Base-by-base conservation (phyloP, 2,888 invertebrate genomes). In the Seira sanloemensis region DNA sequence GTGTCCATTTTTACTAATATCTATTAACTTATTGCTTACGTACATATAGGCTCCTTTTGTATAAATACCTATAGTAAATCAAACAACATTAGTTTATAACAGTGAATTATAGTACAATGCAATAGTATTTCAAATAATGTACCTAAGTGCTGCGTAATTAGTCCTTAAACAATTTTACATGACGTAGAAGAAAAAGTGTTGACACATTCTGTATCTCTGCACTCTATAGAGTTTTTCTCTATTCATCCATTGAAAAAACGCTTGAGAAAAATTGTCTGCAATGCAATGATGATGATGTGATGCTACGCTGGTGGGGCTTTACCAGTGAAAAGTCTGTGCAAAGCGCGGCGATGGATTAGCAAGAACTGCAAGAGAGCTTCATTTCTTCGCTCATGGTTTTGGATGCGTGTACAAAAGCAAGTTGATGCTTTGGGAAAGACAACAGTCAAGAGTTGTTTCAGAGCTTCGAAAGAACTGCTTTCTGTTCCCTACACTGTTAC, bases 301-400 rank as follows among this genome's bases (percentile, higher is more conserved):
- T 37, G 37, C 12, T 37, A 37, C 37, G 37, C 37, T 37, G n/a
- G 4, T 37, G 37, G 37, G 37, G 37, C 12, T 37, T 37, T 37
- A 37, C 26, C 37, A 79, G 73, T 79, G 79, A 74, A 79, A 79
- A 79, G 73, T 79, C 79, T 79, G 72, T 72, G 78, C n/a, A n/a
- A n/a, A n/a, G n/a, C n/a, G 37, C 37, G 37, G 37, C 66, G 66
- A 72, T 50, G 78, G 78, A 66, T 78, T 65, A 75, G 73, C 66
- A 58, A 37, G n/a, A n/a, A 37, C 5, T 37, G 37, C 62, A 69
- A 69, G 78, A 78, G 46, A 78, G 37, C 37, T 58, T 58, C 46
- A 26, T 69, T 78, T 46, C 66, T 65, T 72, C 37, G 37, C 37
- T 37, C 12, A n/a, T n/a, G n/a, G 37, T 37, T 37, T 12, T 37